Evolutionary conservation across 1,140 invertebrate genomes (phyloP).

Genomic region (Trypoxylus dichotomus): DNA sequence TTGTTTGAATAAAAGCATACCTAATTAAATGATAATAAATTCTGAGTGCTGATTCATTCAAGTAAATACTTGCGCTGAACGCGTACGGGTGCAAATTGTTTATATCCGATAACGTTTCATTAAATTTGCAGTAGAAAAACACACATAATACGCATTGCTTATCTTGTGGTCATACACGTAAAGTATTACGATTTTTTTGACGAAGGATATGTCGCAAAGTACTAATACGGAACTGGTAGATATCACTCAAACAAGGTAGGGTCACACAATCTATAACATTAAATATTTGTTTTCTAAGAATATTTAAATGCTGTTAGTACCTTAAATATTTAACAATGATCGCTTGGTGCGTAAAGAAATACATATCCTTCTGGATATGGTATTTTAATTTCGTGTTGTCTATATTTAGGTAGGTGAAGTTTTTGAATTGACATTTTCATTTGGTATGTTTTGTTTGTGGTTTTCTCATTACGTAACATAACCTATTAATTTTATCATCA

Average conservation of each 20-base stretch:
- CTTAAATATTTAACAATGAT: background rate
- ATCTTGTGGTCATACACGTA: background rate
- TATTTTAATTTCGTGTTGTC: background rate
- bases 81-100: background rate
- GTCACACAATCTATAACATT: background rate
- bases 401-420: conserved; percentile 10
- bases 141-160: background rate
- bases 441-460: background rate
- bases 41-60: background rate
- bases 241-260: conserved; percentile 19
- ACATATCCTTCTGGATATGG: background rate
- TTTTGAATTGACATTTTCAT: background rate
- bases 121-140: background rate
- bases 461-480: conserved; percentile 15
- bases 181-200: background rate
- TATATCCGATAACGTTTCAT: background rate
- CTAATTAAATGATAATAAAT: conserved; percentile 1
- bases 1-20: background rate
- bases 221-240: conserved; percentile 11
- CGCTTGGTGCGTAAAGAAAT: background rate
- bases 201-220: background rate
- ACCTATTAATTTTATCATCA: background rate
- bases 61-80: background rate
- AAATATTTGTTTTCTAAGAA: background rate
- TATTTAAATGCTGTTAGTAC: background rate